A percentile compares a stretch with the other conserved stretches of the same genome.
Evolutionary conservation across 2,888 invertebrate species (phyloP).

Genomic region (Muschampia plurimacula): DNA sequence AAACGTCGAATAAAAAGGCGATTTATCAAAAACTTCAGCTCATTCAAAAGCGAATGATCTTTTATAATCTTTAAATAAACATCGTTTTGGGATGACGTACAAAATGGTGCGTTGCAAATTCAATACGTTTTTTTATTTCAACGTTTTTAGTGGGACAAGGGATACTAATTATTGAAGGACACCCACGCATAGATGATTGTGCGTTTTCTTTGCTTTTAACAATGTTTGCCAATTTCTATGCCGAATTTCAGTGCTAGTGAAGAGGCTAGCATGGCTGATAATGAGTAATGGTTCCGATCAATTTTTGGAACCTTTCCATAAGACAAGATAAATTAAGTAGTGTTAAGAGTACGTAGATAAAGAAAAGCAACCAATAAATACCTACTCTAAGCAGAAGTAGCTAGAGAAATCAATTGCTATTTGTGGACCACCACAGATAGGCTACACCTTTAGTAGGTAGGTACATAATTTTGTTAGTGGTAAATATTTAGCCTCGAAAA

Average conservation of each 20-base stretch:
- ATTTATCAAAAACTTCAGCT: conserved; percentile 80
- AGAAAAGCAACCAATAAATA: too few relatives aligned
- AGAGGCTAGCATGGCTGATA: neutral
- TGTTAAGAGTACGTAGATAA: too few relatives aligned
- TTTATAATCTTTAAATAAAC: conserved; percentile 84
- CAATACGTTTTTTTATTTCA: conserved; percentile 53
- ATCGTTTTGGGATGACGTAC: conserved; percentile 78
- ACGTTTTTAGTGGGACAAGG: conserved; percentile 71
- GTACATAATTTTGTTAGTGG: too few relatives aligned
- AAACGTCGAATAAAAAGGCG: conserved; percentile 80
- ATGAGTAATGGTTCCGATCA: too few relatives aligned
- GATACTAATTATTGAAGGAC: conserved; percentile 82
- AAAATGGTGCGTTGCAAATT: conserved; percentile 76
- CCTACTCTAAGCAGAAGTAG: too few relatives aligned
- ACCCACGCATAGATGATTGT: conserved; percentile 72
- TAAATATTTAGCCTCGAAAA: too few relatives aligned
- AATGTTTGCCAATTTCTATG: conserved; percentile 53
- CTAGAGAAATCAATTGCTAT: too few relatives aligned
- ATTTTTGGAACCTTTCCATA: too few relatives aligned
- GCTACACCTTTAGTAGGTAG: too few relatives aligned
- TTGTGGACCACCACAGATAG: too few relatives aligned
- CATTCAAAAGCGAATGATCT: conserved; percentile 67
- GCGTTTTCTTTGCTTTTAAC: conserved; percentile 58
- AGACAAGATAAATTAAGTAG: too few relatives aligned
- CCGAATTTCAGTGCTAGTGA: neutral